Conservation (phyloP, 2,888 invertebrate genomes). For the Meiosimyza platycephala region DNA sequence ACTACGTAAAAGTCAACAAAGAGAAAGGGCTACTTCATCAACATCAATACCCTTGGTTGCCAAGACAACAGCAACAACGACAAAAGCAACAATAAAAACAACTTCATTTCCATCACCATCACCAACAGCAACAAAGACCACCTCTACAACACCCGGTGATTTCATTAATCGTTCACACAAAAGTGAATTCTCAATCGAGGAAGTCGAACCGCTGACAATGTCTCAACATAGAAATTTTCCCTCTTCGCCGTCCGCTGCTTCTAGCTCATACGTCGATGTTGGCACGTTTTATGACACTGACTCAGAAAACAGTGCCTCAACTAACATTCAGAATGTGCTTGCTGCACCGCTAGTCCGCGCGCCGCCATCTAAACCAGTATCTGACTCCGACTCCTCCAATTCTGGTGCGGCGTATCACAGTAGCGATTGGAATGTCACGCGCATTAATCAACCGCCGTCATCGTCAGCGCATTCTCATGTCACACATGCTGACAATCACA, state of each 20-base stretch:
- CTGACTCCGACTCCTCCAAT: slow-evolving; percentile 54
- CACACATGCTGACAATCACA: slow-evolving; percentile 64
- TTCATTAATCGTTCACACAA: slow-evolving; percentile 70
- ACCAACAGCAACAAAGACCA: slow-evolving; percentile 37
- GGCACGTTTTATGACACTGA: slow-evolving; percentile 53
- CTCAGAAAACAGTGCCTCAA: slow-evolving; percentile 61
- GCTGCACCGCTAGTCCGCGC: slow-evolving; percentile 67
- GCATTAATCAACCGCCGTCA: slow-evolving; percentile 33
- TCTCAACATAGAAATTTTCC: slow-evolving; percentile 13
- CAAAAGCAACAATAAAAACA: slow-evolving; percentile 33
- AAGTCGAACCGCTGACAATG: slow-evolving; percentile 70
- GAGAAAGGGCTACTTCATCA: slow-evolving; percentile 28
- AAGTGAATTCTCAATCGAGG: slow-evolving; percentile 72
- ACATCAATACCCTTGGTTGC: slow-evolving; percentile 34
- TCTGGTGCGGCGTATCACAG: slow-evolving; percentile 39
- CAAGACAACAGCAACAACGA: slow-evolving; percentile 26
- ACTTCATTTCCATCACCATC: slow-evolving; percentile 32
- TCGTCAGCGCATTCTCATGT: slow-evolving; percentile 22
- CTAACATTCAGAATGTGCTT: slow-evolving; percentile 64
- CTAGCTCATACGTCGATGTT: slow-evolving; percentile 34
- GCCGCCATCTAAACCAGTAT: not conserved
- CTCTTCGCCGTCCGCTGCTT: not conserved
- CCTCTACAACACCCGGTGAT: slow-evolving; percentile 47
- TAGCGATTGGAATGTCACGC: slow-evolving; percentile 39
- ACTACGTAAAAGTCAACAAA: slow-evolving; percentile 18